These are phyloP conservation scores for Galbula dea DNA, from an alignment of 2,113 vertebrate species.

Conservation along the genomic window DNA sequence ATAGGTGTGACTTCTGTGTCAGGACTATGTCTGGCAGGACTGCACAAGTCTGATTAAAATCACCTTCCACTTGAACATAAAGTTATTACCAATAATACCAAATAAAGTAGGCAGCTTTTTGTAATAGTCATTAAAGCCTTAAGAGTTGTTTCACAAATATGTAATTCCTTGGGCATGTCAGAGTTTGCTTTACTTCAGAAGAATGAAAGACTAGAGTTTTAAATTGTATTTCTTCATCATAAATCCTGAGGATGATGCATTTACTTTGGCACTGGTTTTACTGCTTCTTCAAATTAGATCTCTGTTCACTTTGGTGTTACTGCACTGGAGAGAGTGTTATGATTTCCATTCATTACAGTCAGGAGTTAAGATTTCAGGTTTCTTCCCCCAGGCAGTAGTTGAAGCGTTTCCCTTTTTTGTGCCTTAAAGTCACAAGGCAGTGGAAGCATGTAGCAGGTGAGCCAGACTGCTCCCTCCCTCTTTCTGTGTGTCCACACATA, in stretches of 20 bases:
- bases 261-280: constrained; percentile 16
- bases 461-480: neutral
- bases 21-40: neutral
- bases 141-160: neutral
- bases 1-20: neutral
- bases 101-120: neutral
- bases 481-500: neutral
- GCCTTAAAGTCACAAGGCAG: neutral
- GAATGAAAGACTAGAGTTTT: neutral
- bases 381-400: neutral
- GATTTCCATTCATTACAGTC: neutral
- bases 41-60: neutral
- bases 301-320: neutral
- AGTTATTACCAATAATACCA: neutral
- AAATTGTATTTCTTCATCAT: neutral
- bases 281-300: neutral
- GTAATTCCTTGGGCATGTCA: neutral
- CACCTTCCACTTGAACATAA: neutral
- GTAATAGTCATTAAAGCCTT: neutral
- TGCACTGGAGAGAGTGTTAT: neutral
- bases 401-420: neutral
- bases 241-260: neutral
- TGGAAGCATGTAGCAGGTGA: neutral
- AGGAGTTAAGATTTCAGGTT: neutral
- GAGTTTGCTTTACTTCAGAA: neutral